Evolutionary conservation across 2,113 vertebrate genomes (phyloP), one percentile per base, ranked within the genome.

Genomic region (Aegotheles bennettii): DNA sequence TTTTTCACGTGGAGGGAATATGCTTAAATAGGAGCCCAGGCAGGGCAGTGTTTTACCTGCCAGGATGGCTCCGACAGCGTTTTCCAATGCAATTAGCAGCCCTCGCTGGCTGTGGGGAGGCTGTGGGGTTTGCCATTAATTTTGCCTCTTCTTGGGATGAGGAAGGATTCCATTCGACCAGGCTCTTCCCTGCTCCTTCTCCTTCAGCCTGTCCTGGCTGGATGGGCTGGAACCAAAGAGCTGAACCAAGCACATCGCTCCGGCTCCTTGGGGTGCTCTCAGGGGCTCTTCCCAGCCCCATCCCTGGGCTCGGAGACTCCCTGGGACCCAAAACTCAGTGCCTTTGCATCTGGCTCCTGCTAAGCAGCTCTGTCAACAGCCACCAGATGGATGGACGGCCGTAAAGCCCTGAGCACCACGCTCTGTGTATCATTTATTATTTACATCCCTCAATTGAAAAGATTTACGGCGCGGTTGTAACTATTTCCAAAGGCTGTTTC

Each of bases 221-320:
- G 14, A 19, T 13, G 43, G 42, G 11, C 43, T 71, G 51, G 50
- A 54, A 35, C 38, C 4, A 6, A 38, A 81, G 48, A 84, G 17
- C 47, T 1, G 0, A 15, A 1, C 0, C 5, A 7, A 36, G 4
- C 7, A 3, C 59, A 9, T 23, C 3, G 0, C 61, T 79, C 25
- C 6, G 1, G 48, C 86, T 50, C 67, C 10, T 1, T 5, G 43
- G 69, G 69, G 16, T 42, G 43, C 16, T 48, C 73, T 17, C 5
- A 1, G 68, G 35, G 60, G 13, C 69, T 54, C 48, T 48, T 74
- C 19, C 48, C 71, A 63, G 38, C 48, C 71, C 80, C 53, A 23
- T 33, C 74, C 80, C 48, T 70, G 1, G 2, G 20, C 29, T 19
- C 0, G 0, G 60, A 81, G 69, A 16, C 31, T 17, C 35, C 1